Percentiles rank a stretch among this genome's conserved stretches.
Conservation (phyloP, 2,113 vertebrate species). For the Ramphastos sulfuratus region DNA sequence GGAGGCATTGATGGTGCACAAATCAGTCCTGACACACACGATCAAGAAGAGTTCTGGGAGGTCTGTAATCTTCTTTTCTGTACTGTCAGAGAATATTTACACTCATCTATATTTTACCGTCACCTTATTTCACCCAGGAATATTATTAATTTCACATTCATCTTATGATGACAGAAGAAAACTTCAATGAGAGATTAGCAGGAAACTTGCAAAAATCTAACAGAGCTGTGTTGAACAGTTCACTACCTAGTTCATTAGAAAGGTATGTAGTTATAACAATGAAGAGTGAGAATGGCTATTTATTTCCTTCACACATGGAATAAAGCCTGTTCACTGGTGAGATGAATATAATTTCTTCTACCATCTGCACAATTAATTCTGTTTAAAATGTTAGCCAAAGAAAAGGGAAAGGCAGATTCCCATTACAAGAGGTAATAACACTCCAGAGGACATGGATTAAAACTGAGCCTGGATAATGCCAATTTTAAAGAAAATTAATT, state of each 20-base stretch:
- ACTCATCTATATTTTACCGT: not conserved
- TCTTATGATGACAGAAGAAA: not conserved
- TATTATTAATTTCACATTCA: not conserved
- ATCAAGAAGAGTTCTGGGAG: not conserved
- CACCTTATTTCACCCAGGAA: not conserved
- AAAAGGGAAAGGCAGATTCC: not conserved
- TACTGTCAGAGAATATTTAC: not conserved
- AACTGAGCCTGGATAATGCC: not conserved
- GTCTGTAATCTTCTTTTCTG: not conserved
- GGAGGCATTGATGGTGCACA: not conserved
- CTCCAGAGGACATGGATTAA: not conserved
- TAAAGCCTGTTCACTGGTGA: not conserved
- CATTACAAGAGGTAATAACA: not conserved
- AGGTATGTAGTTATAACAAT: not conserved
- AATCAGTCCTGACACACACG: not conserved
- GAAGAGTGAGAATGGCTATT: not conserved
- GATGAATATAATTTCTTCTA: not conserved
- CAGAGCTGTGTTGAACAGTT: not conserved
- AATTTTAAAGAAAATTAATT: conserved; percentile 16
- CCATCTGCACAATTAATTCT: conserved; percentile 16
- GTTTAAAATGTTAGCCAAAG: conserved; percentile 2
- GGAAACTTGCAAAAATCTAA: not conserved
- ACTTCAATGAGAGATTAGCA: not conserved
- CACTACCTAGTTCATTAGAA: not conserved
- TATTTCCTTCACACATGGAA: not conserved